These are phyloP conservation scores for Bothrops alternatus DNA, from an alignment of 2,797 vertebrate species.

Conservation along the genomic window DNA sequence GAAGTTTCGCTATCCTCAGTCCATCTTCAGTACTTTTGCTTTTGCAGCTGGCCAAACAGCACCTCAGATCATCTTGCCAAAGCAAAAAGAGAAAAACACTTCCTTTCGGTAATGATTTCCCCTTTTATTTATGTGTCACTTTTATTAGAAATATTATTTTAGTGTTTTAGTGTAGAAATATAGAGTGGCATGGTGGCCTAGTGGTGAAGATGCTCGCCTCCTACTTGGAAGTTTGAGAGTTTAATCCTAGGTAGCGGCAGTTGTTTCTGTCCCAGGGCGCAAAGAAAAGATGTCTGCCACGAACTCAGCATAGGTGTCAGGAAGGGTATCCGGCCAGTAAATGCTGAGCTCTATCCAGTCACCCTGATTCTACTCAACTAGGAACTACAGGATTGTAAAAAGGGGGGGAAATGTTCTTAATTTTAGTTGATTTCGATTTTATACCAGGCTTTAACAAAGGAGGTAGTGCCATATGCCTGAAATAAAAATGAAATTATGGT, in stretches of 20 bases:
- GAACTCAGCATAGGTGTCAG: background rate
- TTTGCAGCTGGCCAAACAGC: conserved; percentile 91
- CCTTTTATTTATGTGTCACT: background rate
- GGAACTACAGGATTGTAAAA: background rate
- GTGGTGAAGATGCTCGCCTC: background rate
- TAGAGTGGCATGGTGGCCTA: background rate
- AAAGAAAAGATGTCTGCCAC: background rate
- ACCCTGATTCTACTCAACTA: background rate
- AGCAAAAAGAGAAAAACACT: conserved; percentile 97
- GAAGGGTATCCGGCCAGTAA: background rate
- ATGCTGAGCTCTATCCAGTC: background rate
- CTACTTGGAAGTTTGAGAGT: background rate
- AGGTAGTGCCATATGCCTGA: background rate
- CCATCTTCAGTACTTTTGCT: conserved; percentile 92
- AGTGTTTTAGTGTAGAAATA: background rate
- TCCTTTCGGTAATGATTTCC: conserved; percentile 84
- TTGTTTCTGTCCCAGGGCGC: background rate
- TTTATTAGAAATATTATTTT: background rate
- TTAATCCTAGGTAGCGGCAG: background rate
- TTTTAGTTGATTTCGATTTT: background rate
- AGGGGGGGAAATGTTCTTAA: background rate
- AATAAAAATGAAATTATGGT: background rate
- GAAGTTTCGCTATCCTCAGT: conserved; percentile 96
- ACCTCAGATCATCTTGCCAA: conserved; percentile 90
- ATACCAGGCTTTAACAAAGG: background rate